Evolutionary conservation across 2,113 vertebrate species (phyloP).

Genomic region (Hippolais icterina): DNA sequence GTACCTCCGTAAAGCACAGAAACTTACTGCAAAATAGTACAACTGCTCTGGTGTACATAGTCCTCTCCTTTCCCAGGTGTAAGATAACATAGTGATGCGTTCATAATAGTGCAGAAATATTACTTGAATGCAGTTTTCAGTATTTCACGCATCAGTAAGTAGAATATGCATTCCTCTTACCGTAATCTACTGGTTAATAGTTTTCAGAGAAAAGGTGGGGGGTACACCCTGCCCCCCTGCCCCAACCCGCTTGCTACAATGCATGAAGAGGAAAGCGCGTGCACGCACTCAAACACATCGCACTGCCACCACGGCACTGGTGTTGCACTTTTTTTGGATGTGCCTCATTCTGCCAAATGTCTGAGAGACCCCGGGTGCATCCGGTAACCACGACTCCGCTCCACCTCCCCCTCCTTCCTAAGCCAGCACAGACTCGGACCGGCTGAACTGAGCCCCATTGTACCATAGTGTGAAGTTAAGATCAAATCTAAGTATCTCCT

Average conservation of each 20-base stretch:
- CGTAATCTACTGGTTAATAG: constrained; percentile 32
- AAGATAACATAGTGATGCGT: constrained; percentile 47
- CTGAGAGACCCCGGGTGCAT: constrained; percentile 64
- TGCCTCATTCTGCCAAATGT: constrained; percentile 67
- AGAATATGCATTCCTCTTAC: constrained; percentile 36
- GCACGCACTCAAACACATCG: constrained; percentile 58
- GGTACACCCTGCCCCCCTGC: not conserved
- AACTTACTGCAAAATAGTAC: constrained; percentile 23
- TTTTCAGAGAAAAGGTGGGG: constrained; percentile 38
- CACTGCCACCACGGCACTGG: constrained; percentile 64
- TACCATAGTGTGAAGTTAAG: constrained; percentile 64
- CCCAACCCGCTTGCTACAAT: constrained; percentile 61
- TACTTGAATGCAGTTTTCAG: constrained; percentile 65
- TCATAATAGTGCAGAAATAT: constrained; percentile 45
- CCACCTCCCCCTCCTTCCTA: constrained; percentile 67
- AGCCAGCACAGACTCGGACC: constrained; percentile 83
- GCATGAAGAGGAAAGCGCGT: constrained; percentile 69
- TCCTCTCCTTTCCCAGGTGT: constrained; percentile 11
- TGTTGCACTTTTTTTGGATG: constrained; percentile 68
- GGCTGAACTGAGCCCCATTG: constrained; percentile 63
- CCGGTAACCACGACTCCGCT: constrained; percentile 60
- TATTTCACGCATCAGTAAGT: constrained; percentile 53
- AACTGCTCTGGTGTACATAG: constrained; percentile 61
- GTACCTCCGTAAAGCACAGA: constrained; percentile 73
- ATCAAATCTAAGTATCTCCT: constrained; percentile 54